A percentile compares a stretch with the other conserved stretches of the same genome.
Evolutionary conservation across 37 sponge, comb jelly and placozoan genomes (phyloP).

Genomic region (Hexactinellida sp.): DNA sequence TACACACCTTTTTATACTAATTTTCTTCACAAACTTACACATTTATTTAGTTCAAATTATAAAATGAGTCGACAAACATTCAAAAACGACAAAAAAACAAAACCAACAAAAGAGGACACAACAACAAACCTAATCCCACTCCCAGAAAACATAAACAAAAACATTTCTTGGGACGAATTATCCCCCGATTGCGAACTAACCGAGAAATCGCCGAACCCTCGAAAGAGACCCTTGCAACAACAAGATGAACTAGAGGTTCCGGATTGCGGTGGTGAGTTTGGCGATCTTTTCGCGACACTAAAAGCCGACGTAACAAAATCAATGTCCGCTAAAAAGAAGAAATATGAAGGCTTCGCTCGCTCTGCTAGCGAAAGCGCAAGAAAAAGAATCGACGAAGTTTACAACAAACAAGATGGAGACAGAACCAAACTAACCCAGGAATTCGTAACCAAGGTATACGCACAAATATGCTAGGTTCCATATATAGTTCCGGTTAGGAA

Average conservation of each 20-base stretch:
- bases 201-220: not conserved
- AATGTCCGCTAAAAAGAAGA: constrained; percentile 14
- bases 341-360: not conserved
- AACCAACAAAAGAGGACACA: not conserved
- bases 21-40: too few relatives aligned
- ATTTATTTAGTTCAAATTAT: not conserved
- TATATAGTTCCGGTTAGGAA: too few relatives aligned
- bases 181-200: not conserved
- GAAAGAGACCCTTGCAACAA: not conserved
- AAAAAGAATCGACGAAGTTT: not conserved
- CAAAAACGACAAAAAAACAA: not conserved
- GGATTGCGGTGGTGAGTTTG: not conserved
- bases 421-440: not conserved
- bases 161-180: not conserved
- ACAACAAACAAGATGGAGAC: not conserved
- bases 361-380: not conserved
- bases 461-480: too few relatives aligned
- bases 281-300: not conserved
- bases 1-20: too few relatives aligned
- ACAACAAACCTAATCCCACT: not conserved
- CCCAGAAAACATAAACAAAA: not conserved
- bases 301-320: constrained; percentile 1
- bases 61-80: not conserved
- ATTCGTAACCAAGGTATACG: not conserved
- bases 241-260: not conserved